Evolutionary conservation across 2,113 vertebrate species (phyloP).

Genomic region (Saguinus imperator): DNA sequence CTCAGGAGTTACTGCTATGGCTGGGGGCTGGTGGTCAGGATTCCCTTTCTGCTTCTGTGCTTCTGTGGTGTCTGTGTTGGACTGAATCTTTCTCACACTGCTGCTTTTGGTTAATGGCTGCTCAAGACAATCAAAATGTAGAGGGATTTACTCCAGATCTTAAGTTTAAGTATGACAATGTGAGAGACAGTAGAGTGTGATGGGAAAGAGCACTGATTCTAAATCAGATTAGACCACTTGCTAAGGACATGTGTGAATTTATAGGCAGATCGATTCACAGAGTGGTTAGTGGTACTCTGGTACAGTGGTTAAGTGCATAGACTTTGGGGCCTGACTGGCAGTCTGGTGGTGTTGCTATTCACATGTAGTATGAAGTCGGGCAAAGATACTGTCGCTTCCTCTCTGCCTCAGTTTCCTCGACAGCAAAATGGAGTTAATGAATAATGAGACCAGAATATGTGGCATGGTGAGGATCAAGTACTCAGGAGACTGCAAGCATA

Average conservation of each 20-base stretch:
- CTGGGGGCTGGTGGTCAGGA: neutral
- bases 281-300: neutral
- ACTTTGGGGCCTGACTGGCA: neutral
- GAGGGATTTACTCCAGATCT: neutral
- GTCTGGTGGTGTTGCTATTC: neutral
- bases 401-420: neutral
- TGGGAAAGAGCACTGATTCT: neutral
- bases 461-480: neutral
- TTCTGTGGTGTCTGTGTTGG: neutral
- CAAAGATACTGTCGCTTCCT: neutral
- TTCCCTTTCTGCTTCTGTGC: neutral
- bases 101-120: neutral
- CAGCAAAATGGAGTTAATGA: neutral
- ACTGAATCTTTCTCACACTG: neutral
- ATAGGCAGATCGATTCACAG: neutral
- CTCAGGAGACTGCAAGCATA: neutral
- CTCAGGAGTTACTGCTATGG: neutral
- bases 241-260: neutral
- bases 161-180: neutral
- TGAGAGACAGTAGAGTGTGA: neutral
- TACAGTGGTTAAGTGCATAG: neutral
- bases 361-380: neutral
- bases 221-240: neutral
- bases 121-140: neutral
- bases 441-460: neutral